Conservation (phyloP, 2,888 invertebrate species). For the Pachymerium ferrugineum region DNA sequence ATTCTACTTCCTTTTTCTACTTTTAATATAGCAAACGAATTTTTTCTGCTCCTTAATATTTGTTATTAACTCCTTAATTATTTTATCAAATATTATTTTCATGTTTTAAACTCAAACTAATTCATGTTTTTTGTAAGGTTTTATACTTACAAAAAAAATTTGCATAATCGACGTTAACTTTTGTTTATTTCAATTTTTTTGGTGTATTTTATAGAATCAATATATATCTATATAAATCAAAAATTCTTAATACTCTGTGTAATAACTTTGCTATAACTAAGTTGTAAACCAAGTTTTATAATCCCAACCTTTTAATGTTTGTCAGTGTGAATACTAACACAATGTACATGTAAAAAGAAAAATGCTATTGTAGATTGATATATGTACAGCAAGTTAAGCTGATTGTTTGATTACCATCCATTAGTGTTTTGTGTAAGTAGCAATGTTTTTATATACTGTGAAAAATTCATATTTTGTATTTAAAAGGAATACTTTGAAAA, state of each 20-base stretch:
- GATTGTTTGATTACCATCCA: slow-evolving; percentile 7
- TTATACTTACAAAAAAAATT: neutral
- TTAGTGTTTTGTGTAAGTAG: slow-evolving; percentile 2
- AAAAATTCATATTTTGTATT: neutral
- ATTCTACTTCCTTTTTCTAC: too few relatives aligned
- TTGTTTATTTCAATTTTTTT: neutral
- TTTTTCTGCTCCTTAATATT: too few relatives aligned
- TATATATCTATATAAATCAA: neutral
- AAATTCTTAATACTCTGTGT: neutral
- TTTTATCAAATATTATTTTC: neutral
- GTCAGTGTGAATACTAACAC: neutral
- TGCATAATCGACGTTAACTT: neutral
- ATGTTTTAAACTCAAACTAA: neutral
- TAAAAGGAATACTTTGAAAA: neutral
- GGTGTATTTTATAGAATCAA: neutral
- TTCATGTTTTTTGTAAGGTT: neutral
- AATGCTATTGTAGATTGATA: slow-evolving; percentile 5
- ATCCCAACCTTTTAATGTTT: slow-evolving; percentile 7
- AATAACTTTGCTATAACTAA: neutral
- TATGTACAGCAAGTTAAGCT: slow-evolving; percentile 2
- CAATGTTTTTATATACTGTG: neutral
- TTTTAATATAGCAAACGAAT: too few relatives aligned
- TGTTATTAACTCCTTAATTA: too few relatives aligned
- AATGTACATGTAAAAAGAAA: neutral
- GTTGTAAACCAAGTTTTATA: neutral